Evolutionary conservation across 2,888 invertebrate genomes (phyloP), one percentile per base, ranked within the genome.

Genomic region (Ormyrus labotus): DNA sequence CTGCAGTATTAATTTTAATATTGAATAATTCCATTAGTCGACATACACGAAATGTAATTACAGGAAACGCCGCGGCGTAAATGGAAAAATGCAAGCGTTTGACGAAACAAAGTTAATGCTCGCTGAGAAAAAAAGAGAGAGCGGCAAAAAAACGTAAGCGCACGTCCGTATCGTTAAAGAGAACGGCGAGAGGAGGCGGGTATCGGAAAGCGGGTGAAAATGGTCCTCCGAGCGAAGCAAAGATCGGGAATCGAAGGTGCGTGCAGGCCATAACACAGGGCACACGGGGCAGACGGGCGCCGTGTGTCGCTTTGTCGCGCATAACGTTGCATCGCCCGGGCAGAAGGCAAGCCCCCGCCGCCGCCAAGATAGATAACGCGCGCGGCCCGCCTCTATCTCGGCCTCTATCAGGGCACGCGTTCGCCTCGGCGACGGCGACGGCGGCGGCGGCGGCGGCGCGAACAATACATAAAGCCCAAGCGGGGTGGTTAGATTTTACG

Each of bases 291-390:
- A 19, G 19, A 57, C 58, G 13, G 60, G n/a, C 6, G 58, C 51
- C 45, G 50, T 11, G 61, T 51, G 50, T 70, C 58, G 71, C 61
- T 61, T 71, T 34, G 67, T 53, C 53, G 11, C 53, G 19, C 9
- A 71, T 45, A 51, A 50, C 50, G 60, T 51, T 51, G 50, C 51
- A 60, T 71, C 61, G 8, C 10, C 13, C 19, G 34, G 50, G 11
- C 53, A 64, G 55, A 61, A 63, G 47, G 61, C 55, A 6, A 34
- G 19, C 5, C 57, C 57, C 11, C 47, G 47, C 19, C 19, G 19
- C 19, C 47, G 55, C 10, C 13, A 74, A 67, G 64, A 78, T 10
- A 72, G 67, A 78, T 72, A 78, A 72, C 72, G 67, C 78, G 10
- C 7, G 19, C 19, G 19, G 53, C 6, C 13, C 47, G 47, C 6